Conservation (phyloP, 2,888 invertebrate genomes). For the Pristionchus japonicus region DNA sequence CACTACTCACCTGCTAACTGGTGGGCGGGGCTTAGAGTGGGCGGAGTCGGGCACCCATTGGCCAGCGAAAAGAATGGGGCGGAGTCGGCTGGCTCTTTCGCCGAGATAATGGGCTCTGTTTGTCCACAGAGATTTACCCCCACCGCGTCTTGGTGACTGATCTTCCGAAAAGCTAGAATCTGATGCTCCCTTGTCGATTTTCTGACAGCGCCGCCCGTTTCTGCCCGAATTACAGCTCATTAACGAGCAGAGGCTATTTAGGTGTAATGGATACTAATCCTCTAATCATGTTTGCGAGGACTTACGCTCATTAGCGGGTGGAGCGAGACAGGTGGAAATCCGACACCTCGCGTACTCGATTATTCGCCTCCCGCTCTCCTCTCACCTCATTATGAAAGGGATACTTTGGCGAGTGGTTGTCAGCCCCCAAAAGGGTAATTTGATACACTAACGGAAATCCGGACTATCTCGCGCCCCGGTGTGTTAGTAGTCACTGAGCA, state of each 20-base stretch:
- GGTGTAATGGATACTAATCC: constrained; percentile 1
- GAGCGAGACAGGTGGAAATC: constrained; percentile 12
- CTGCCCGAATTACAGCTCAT: not conserved
- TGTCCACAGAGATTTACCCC: not conserved
- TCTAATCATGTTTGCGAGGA: not conserved
- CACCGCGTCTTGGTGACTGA: not conserved
- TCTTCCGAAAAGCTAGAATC: not conserved
- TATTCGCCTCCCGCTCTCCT: not conserved
- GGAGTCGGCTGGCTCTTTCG: not conserved
- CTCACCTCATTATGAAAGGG: constrained; percentile 11
- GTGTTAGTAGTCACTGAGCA: not conserved
- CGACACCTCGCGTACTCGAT: constrained; percentile 7
- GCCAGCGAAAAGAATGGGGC: not conserved
- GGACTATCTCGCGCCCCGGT: not conserved
- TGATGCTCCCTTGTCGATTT: not conserved
- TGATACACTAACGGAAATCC: constrained; percentile 2
- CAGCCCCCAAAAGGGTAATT: constrained; percentile 2
- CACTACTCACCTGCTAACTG: not conserved
- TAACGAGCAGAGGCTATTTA: too few relatives aligned
- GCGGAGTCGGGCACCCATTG: not conserved
- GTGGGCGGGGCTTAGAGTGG: not conserved
- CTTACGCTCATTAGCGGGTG: not conserved
- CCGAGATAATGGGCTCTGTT: not conserved
- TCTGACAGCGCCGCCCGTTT: not conserved
- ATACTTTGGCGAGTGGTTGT: not conserved